Conservation (phyloP, 2,797 vertebrate genomes). For the Hyperoplus lanceolatus region DNA sequence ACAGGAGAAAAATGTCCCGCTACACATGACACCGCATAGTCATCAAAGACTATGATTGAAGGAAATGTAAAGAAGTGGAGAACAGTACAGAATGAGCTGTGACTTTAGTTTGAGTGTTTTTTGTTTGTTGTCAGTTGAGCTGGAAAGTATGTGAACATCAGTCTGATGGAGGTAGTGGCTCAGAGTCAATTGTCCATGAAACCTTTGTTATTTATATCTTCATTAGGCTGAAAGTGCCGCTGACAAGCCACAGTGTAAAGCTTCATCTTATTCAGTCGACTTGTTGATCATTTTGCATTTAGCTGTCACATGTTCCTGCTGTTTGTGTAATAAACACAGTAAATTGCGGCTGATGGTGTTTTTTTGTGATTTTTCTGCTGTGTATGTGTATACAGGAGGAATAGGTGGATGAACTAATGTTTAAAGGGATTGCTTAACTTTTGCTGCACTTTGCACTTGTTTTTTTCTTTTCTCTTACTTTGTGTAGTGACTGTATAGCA, state of each 20-base stretch:
- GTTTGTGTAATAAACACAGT: not conserved
- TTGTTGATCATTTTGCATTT: not conserved
- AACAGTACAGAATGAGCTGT: constrained; percentile 49
- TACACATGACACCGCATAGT: constrained; percentile 40
- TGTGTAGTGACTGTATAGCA: no score
- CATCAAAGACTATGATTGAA: constrained; percentile 40
- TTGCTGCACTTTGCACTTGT: no score
- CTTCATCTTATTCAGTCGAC: not conserved
- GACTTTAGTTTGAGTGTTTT: constrained; percentile 35
- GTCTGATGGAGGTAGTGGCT: not conserved
- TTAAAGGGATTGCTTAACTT: no score
- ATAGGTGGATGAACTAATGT: not conserved
- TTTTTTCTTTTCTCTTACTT: no score
- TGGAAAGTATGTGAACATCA: not conserved
- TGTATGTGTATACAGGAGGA: not conserved
- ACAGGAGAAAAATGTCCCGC: constrained; percentile 55
- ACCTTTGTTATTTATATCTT: not conserved
- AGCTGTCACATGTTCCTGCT: not conserved
- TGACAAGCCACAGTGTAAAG: not conserved
- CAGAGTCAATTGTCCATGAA: not conserved
- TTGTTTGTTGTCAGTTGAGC: constrained; percentile 14
- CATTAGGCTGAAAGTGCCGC: not conserved
- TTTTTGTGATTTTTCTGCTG: not conserved
- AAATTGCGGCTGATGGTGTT: not conserved
- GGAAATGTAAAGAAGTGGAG: constrained; percentile 33